A percentile compares a stretch with the other conserved stretches of the same genome.
Evolutionary conservation across 2,113 vertebrate genomes (phyloP).

Genomic region (Toxostoma redivivum): DNA sequence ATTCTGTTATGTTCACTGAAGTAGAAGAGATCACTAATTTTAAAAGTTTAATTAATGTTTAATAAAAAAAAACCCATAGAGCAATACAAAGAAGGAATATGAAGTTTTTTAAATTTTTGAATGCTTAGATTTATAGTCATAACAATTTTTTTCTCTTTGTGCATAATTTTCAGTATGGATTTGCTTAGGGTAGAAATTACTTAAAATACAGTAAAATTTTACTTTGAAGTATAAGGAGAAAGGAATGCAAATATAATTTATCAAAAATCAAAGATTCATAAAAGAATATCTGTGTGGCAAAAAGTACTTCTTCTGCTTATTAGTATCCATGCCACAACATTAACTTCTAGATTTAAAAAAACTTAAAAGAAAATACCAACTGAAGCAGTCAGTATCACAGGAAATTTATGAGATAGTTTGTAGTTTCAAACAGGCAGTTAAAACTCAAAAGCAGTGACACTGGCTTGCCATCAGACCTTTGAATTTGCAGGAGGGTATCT

Average conservation of each 20-base stretch:
- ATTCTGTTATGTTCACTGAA: background rate
- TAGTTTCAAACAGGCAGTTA: background rate
- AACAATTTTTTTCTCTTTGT: background rate
- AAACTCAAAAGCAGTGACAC: background rate
- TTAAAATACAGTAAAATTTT: background rate
- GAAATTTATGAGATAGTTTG: background rate
- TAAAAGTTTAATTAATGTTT: background rate
- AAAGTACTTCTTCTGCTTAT: background rate
- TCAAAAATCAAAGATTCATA: background rate
- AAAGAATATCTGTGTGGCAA: background rate
- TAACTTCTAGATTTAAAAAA: background rate
- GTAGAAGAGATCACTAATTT: background rate
- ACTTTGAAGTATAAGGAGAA: background rate
- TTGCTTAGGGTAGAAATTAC: background rate
- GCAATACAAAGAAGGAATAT: background rate
- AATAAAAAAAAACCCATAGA: background rate
- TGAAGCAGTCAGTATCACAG: background rate
- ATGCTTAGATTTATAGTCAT: background rate
- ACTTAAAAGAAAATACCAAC: background rate
- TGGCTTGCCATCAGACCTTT: background rate
- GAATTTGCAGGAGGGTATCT: background rate
- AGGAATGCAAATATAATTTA: background rate
- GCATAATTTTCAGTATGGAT: background rate
- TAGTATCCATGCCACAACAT: background rate
- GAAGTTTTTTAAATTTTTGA: background rate